These are phyloP conservation scores for Ornithoptera priamus DNA, from an alignment of 2,888 invertebrate species.

Conservation along the genomic window DNA sequence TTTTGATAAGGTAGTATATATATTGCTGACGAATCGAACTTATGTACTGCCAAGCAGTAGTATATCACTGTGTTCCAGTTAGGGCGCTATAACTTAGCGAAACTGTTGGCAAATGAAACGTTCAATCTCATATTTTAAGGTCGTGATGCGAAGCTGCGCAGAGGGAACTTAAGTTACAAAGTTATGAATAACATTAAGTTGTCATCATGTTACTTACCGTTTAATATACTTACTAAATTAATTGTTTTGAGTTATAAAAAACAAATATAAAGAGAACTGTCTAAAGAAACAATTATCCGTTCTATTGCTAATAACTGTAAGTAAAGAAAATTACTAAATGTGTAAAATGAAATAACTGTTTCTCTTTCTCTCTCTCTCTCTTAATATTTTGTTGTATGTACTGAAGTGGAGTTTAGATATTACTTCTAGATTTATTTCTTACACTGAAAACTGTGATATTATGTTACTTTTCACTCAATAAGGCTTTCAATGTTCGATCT, in stretches of 20 bases:
- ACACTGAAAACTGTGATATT: constrained; percentile 27
- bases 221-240: background rate
- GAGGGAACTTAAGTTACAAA: background rate
- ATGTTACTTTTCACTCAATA: constrained; percentile 13
- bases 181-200: too few species aligned
- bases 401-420: background rate
- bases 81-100: background rate
- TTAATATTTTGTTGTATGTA: background rate
- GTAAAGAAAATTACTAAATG: background rate
- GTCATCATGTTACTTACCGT: too few species aligned
- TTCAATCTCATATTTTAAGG: background rate
- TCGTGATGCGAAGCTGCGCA: background rate
- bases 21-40: background rate
- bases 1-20: background rate
- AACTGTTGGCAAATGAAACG: background rate
- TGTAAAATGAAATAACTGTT: background rate
- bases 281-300: background rate
- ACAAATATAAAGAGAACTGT: background rate
- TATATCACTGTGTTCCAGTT: background rate
- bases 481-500: constrained; percentile 16
- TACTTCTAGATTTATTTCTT: background rate
- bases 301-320: background rate
- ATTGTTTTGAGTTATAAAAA: background rate
- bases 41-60: background rate
- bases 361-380: background rate